These are phyloP conservation scores for Ormyrus rosae DNA, from an alignment of 2,888 invertebrate genomes.

Conservation along the genomic window DNA sequence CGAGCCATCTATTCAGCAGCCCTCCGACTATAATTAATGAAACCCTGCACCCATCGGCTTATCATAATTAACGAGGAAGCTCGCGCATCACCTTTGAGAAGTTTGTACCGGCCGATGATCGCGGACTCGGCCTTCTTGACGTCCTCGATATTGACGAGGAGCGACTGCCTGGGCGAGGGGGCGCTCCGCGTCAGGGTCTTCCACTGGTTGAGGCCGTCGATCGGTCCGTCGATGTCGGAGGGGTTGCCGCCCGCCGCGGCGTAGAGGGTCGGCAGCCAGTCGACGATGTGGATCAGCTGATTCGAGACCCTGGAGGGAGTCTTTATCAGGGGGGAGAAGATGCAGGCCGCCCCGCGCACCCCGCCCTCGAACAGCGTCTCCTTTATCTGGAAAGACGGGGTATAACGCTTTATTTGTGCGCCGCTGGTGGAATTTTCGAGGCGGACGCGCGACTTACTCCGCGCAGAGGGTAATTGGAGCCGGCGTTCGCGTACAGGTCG, in stretches of 20 bases:
- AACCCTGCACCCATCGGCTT: too few relatives aligned
- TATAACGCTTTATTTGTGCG: too few relatives aligned
- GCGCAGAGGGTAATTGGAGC: conserved; percentile 81
- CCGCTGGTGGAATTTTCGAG: too few relatives aligned
- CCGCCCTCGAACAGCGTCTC: conserved; percentile 91
- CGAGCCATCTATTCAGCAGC: too few relatives aligned
- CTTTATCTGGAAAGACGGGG: conserved; percentile 79
- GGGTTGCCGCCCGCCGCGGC: conserved; percentile 71
- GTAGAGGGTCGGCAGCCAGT: conserved; percentile 88
- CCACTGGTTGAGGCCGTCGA: conserved; percentile 77
- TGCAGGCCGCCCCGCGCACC: conserved; percentile 84
- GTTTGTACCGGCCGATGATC: conserved; percentile 64
- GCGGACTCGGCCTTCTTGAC: conserved; percentile 61
- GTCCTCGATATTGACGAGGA: conserved; percentile 85
- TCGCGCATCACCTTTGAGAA: conserved; percentile 63
- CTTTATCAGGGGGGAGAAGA: conserved; percentile 83
- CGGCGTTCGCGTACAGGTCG: conserved; percentile 77
- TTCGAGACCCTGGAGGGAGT: conserved; percentile 79
- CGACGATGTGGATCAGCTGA: conserved; percentile 86
- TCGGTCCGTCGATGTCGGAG: conserved; percentile 74
- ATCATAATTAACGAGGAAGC: too few relatives aligned
- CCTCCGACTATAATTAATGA: too few relatives aligned
- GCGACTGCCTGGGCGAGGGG: conserved; percentile 77
- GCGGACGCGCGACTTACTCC: conserved; percentile 76
- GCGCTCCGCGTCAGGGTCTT: conserved; percentile 58